These are phyloP conservation scores for Saccopteryx leptura DNA, from an alignment of 2,113 vertebrate genomes.

Conservation along the genomic window DNA sequence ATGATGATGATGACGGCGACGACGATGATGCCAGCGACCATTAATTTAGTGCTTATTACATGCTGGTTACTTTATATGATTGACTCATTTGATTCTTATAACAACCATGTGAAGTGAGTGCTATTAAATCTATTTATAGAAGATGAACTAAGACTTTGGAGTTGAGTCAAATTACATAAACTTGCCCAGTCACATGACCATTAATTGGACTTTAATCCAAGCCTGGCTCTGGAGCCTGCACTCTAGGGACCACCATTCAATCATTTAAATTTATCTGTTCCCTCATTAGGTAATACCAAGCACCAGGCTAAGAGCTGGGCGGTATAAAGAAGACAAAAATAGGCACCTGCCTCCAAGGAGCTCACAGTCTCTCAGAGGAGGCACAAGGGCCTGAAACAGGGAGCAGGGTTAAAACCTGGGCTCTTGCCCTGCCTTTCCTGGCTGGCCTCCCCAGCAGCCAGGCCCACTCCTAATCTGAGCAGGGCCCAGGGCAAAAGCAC, in stretches of 20 bases:
- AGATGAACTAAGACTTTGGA: neutral
- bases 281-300: neutral
- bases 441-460: neutral
- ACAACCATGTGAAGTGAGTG: neutral
- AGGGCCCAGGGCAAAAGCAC: neutral
- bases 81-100: slow-evolving; percentile 26
- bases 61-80: neutral
- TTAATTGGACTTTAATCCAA: neutral
- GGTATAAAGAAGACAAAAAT: neutral
- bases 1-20: neutral
- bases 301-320: neutral
- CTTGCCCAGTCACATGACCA: neutral
- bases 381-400: neutral
- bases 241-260: neutral
- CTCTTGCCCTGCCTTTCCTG: neutral
- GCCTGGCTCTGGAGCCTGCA: neutral
- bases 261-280: neutral
- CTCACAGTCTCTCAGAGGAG: neutral
- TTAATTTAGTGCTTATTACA: neutral
- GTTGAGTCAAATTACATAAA: neutral
- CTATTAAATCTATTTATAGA: neutral
- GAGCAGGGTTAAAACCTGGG: neutral
- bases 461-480: neutral
- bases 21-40: neutral
- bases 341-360: neutral